Evolutionary conservation across 2,888 invertebrate species (phyloP).

Genomic region (Epinotia ramella): DNA sequence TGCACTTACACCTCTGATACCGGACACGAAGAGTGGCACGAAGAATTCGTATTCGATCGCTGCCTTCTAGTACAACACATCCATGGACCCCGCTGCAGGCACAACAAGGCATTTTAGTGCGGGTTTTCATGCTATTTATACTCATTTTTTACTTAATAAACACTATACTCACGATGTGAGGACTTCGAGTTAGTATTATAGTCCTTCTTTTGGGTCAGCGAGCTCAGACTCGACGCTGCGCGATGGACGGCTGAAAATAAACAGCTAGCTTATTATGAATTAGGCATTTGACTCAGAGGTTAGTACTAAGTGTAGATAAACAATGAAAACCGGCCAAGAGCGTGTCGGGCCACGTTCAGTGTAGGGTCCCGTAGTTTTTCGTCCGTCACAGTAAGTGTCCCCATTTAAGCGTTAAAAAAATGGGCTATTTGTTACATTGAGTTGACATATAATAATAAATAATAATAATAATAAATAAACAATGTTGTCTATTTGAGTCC

Average conservation of each 20-base stretch:
- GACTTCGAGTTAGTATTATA: slow-evolving; percentile 20
- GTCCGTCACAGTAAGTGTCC: no score
- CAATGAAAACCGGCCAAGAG: no score
- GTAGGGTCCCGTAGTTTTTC: no score
- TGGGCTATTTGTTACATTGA: no score
- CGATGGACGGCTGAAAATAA: slow-evolving; percentile 38
- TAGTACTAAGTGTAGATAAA: no score
- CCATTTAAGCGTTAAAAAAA: no score
- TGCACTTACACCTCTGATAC: neutral
- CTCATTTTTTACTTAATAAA: slow-evolving; percentile 25
- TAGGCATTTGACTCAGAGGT: no score
- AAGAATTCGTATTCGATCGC: neutral
- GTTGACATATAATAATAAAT: no score
- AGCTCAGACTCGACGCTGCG: slow-evolving; percentile 40
- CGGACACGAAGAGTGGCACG: neutral
- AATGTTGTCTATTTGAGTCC: no score
- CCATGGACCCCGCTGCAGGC: slow-evolving; percentile 70
- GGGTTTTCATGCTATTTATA: neutral
- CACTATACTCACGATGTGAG: slow-evolving; percentile 40
- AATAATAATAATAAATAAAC: no score
- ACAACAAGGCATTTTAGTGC: slow-evolving; percentile 36
- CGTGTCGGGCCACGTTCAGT: no score
- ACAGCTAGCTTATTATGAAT: neutral
- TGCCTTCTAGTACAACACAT: slow-evolving; percentile 67
- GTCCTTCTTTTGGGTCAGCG: slow-evolving; percentile 35